Percentiles rank a stretch among this genome's conserved stretches.
phyloP scores from a whole-genome alignment of 2,888 invertebrate genomes.

The Ectemnius cavifrons region DNA sequence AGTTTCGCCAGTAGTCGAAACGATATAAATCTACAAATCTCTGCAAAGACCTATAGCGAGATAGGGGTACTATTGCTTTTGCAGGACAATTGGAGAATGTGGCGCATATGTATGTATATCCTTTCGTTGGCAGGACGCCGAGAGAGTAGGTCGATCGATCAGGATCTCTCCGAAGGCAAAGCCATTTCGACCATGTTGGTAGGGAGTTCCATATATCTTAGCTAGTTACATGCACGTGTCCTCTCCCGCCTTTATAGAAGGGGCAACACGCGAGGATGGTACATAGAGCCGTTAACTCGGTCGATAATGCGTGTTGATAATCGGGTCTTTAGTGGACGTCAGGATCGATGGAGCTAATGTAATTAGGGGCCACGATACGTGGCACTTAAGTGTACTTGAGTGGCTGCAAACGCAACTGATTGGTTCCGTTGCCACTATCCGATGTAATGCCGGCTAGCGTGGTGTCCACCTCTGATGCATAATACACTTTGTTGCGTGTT shows the following conservation, averaged over 20 bases:
- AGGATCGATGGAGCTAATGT: constrained; percentile 64
- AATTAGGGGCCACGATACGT: constrained; percentile 62
- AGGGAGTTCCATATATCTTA: constrained; percentile 41
- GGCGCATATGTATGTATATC: no score
- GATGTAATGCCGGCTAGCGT: constrained; percentile 42
- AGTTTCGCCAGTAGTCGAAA: no score
- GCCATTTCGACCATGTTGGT: constrained; percentile 30
- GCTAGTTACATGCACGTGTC: constrained; percentile 50
- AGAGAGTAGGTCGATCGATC: background rate
- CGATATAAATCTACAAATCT: no score
- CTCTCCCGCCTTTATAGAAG: constrained; percentile 44
- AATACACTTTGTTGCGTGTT: constrained; percentile 41
- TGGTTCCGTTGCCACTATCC: constrained; percentile 59
- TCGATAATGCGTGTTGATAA: constrained; percentile 62
- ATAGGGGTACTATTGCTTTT: no score
- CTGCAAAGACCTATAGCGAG: no score
- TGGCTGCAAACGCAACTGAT: constrained; percentile 65
- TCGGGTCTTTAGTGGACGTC: constrained; percentile 61
- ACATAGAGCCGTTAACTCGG: constrained; percentile 57
- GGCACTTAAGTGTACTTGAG: constrained; percentile 64
- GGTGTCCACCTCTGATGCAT: constrained; percentile 35
- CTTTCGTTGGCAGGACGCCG: no score
- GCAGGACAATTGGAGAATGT: no score
- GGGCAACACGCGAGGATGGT: constrained; percentile 29
- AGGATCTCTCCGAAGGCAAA: background rate